Evolutionary conservation across 2,797 vertebrate species (phyloP).

Genomic region (Calcarius lapponicus): DNA sequence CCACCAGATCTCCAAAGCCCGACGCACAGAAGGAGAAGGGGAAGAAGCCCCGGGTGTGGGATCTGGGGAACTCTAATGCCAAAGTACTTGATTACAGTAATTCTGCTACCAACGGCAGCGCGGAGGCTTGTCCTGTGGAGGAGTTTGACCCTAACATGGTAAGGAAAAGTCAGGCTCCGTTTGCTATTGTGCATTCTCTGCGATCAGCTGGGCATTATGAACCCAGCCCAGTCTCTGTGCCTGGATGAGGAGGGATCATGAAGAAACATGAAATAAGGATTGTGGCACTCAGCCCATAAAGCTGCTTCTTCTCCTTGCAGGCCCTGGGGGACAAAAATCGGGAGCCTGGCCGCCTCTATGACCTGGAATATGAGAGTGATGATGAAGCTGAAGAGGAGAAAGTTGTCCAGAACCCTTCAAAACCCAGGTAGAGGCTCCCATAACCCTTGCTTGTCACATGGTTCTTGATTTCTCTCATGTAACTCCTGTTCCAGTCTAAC

Average conservation of each 20-base stretch:
- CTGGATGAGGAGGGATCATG: not conserved
- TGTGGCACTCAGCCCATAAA: fast-evolving
- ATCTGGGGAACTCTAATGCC: constrained; percentile 79
- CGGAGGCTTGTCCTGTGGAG: constrained; percentile 73
- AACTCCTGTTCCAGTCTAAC: not conserved
- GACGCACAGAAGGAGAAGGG: constrained; percentile 86
- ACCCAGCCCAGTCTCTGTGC: not conserved
- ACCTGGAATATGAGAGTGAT: constrained; percentile 90
- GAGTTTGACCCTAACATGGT: constrained; percentile 61
- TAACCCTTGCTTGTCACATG: not conserved
- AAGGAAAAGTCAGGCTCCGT: fast-evolving
- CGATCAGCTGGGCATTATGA: not conserved
- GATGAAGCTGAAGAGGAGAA: constrained; percentile 77
- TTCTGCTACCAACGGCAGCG: constrained; percentile 79
- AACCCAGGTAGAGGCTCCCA: constrained; percentile 66
- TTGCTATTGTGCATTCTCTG: fast-evolving
- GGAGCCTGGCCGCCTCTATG: constrained; percentile 84
- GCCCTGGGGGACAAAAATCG: constrained; percentile 72
- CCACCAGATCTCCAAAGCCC: constrained; percentile 89
- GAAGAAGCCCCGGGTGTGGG: constrained; percentile 90
- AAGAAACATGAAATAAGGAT: not conserved
- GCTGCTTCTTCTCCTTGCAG: not conserved
- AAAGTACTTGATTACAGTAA: constrained; percentile 90
- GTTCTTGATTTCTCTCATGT: not conserved
- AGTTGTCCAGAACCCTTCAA: constrained; percentile 61